A percentile compares a stretch with the other conserved stretches of the same genome.
Conservation (phyloP, 2,797 vertebrate genomes). For the Sciurus vulgaris region DNA sequence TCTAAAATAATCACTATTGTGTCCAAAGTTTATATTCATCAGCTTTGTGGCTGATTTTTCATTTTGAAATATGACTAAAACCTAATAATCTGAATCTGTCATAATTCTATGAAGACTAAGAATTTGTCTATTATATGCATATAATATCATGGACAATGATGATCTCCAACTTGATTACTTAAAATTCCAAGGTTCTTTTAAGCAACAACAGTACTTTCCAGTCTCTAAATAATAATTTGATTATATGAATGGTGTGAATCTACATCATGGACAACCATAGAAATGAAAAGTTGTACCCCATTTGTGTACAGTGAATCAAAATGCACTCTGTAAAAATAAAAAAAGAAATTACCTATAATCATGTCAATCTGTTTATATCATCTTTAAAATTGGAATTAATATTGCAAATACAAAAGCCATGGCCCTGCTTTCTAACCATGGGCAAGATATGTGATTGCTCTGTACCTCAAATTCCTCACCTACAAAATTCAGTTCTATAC, state of each 20-base stretch:
- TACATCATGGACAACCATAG: no score
- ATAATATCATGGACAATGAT: not conserved
- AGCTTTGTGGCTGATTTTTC: not conserved
- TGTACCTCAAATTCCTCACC: not conserved
- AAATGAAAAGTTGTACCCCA: no score
- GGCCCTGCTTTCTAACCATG: not conserved
- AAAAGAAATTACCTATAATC: not conserved
- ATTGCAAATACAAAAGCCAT: not conserved
- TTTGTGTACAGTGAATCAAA: no score
- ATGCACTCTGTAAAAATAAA: no score
- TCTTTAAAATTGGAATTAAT: not conserved
- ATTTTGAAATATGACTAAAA: not conserved
- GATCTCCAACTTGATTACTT: not conserved
- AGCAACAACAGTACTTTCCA: constrained; percentile 27
- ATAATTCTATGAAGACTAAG: not conserved
- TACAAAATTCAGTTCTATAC: constrained; percentile 7
- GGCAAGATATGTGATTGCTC: not conserved
- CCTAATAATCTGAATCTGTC: not conserved
- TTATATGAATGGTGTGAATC: not conserved
- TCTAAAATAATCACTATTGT: constrained; percentile 4
- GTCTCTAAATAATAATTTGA: constrained; percentile 15
- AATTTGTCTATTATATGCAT: not conserved
- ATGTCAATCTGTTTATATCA: not conserved
- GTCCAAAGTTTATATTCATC: not conserved
- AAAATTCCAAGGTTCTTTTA: not conserved